Evolutionary conservation across 2,888 invertebrate species (phyloP), one percentile per base, ranked within the genome.

Genomic region (Trachelus stipa): DNA sequence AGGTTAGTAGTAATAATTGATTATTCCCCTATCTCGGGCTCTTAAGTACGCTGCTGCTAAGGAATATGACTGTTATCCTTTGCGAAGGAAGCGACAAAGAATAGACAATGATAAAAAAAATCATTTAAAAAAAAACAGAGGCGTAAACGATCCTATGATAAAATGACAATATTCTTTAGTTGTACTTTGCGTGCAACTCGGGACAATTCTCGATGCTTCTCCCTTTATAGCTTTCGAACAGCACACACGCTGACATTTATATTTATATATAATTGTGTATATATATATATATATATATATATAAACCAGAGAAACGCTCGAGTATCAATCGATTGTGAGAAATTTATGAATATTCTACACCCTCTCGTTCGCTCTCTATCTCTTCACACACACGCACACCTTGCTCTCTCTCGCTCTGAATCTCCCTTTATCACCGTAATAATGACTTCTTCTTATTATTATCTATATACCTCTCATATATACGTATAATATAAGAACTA

Each of bases 401-500:
- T 34, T 34, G 23, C 0, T n/a, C 34, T 73, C 15, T 73, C 73
- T 34, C 12, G 34, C 73, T 3, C 73, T 73, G 23, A 23, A 23
- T 35, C 73, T 35, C 73, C 33, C 34, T 34, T 35, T 37, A 30
- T 74, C 74, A 33, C 71, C 30, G 23, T 23, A 31, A 34, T 71
- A 71, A 34, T 33, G 71, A 71, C 71, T 34, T 35, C 69, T 35
- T 76, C n/a, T 76, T 34, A 3, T 76, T 40, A 76, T 68, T 73
- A 12, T 76, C 40, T 76, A 80, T 80, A 68, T 81, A 83, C 83
- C 83, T 82, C 83, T 83, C 81, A 81, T 84, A 79, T 83, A 82
- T 85, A 84, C 78, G 82, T 68, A 81, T 84, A 80, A 86, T 86
- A 82, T 87, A 88, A 81, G 84, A 85, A 87, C 87, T 90, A 88